Conservation (phyloP, 2,797 vertebrate species). For the Trachops cirrhosus region DNA sequence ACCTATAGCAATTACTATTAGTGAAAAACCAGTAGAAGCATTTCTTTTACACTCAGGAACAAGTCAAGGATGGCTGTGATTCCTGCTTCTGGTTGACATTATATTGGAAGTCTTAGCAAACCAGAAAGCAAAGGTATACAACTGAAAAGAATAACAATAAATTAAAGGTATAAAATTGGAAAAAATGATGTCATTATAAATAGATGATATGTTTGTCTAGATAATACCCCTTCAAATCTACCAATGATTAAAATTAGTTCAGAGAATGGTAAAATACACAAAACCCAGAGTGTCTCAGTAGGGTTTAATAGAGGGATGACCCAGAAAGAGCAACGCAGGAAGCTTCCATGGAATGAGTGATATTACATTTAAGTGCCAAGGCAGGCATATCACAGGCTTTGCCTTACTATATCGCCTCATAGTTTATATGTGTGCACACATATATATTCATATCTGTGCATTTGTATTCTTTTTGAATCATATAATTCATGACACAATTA, state of each 20-base stretch:
- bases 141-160: neutral
- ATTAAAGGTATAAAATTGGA: neutral
- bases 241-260: neutral
- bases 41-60: conserved; percentile 9
- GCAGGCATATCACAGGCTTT: neutral
- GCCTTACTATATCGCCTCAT: neutral
- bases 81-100: neutral
- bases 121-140: neutral
- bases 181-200: neutral
- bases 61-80: neutral
- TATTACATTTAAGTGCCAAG: neutral
- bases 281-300: neutral
- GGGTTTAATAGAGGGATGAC: neutral
- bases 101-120: neutral
- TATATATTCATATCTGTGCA: neutral
- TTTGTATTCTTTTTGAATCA: neutral
- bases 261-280: neutral
- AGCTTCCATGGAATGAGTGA: neutral
- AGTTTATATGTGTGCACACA: neutral
- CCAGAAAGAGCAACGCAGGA: neutral
- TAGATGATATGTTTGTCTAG: neutral
- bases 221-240: neutral
- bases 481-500: neutral
- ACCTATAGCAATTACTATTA: neutral
- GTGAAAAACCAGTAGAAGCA: neutral